A percentile compares a stretch with the other conserved stretches of the same genome.
phyloP scores from a whole-genome alignment of 2,113 vertebrate genomes.

The Platanista minor region DNA sequence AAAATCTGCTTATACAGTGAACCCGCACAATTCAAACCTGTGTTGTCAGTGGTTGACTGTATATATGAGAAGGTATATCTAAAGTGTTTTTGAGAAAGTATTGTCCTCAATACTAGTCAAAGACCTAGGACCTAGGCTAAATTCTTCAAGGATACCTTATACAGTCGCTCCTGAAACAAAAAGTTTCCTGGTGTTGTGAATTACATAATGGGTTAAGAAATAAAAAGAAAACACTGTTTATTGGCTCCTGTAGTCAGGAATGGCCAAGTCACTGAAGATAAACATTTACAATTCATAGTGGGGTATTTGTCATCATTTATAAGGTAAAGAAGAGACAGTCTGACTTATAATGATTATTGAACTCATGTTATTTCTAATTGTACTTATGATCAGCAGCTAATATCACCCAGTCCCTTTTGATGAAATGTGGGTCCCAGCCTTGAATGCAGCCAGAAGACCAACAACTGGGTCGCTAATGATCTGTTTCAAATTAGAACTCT shows the following conservation, averaged over 20 bases:
- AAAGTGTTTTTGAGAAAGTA: background rate
- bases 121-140: background rate
- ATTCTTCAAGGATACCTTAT: background rate
- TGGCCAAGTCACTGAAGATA: conserved; percentile 20
- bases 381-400: background rate
- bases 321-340: background rate
- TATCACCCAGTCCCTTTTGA: background rate
- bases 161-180: background rate
- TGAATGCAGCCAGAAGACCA: background rate
- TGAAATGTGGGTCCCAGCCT: background rate
- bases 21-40: background rate
- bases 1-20: background rate
- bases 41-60: background rate
- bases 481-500: background rate
- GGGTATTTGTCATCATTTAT: background rate
- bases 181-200: background rate
- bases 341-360: background rate
- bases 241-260: background rate
- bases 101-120: background rate
- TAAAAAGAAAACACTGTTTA: background rate
- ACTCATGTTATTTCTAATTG: background rate
- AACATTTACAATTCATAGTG: background rate
- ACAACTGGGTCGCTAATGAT: background rate
- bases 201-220: background rate
- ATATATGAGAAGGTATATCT: background rate